Percentiles rank a stretch among this genome's conserved stretches.
These are phyloP conservation scores for Charadrius vociferus DNA, from an alignment of 2,113 vertebrate genomes.

Conservation along the genomic window DNA sequence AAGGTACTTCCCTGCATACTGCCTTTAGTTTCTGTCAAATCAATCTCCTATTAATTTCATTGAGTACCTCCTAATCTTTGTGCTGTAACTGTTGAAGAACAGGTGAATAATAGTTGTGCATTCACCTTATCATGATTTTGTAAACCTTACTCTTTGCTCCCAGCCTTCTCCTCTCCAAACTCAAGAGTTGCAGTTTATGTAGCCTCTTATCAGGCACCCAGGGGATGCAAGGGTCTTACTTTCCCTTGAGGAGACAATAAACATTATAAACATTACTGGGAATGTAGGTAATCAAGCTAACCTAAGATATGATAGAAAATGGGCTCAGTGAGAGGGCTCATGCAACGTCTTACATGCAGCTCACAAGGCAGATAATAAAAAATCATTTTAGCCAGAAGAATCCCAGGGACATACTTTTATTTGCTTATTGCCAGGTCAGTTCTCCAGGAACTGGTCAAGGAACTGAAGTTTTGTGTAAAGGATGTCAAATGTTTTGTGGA, in stretches of 20 bases:
- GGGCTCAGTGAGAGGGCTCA: not conserved
- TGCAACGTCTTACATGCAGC: not conserved
- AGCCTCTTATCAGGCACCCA: not conserved
- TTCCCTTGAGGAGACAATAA: not conserved
- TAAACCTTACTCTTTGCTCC: not conserved
- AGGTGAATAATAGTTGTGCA: not conserved
- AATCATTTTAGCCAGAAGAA: not conserved
- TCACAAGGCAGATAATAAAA: not conserved
- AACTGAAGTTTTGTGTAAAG: not conserved
- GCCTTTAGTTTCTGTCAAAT: not conserved
- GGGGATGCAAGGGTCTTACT: not conserved
- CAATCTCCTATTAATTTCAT: not conserved
- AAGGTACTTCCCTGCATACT: not conserved
- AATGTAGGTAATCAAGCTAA: not conserved
- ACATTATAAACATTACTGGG: not conserved
- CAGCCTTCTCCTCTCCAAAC: not conserved
- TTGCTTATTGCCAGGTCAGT: not conserved
- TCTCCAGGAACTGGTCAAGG: not conserved
- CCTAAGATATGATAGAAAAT: not conserved
- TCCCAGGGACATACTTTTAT: not conserved
- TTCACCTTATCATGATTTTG: not conserved
- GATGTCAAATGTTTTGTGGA: not conserved
- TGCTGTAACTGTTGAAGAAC: not conserved
- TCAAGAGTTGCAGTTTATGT: not conserved
- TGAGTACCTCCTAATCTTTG: not conserved